A percentile compares a stretch with the other conserved stretches of the same genome.
Evolutionary conservation across 2,888 invertebrate species (phyloP).

Genomic region (Lepidonotus clava): DNA sequence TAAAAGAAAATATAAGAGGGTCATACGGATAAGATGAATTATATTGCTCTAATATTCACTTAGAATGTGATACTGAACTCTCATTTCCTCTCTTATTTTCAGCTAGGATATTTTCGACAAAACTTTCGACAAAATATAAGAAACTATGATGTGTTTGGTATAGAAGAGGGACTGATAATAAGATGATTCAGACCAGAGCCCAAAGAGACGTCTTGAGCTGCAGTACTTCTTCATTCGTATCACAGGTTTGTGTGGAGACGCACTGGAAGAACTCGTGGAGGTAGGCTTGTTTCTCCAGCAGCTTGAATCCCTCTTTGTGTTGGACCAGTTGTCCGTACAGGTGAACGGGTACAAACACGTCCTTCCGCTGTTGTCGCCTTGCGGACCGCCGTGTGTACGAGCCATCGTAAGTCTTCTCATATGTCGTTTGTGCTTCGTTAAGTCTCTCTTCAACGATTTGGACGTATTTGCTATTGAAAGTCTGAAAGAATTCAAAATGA

Average conservation of each 20-base stretch:
- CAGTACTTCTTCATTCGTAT: conserved; percentile 81
- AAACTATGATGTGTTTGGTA: too few species aligned
- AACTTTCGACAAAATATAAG: too few species aligned
- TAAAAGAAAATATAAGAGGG: too few species aligned
- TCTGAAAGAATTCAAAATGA: conserved; percentile 73
- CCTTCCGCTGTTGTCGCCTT: conserved; percentile 62
- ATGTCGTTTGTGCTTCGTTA: conserved; percentile 91
- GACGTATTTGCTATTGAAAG: conserved; percentile 86
- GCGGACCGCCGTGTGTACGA: conserved; percentile 75
- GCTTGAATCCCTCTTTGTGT: conserved; percentile 83
- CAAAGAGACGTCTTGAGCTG: conserved; percentile 93
- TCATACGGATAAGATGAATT: too few species aligned
- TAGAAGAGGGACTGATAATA: too few species aligned
- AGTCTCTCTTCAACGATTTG: conserved; percentile 93
- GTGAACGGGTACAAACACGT: conserved; percentile 86
- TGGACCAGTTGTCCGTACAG: conserved; percentile 91
- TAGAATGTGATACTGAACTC: too few species aligned
- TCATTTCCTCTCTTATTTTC: too few species aligned
- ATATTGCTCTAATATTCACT: too few species aligned
- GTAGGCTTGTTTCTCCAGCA: conserved; percentile 77
- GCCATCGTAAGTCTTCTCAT: conserved; percentile 88
- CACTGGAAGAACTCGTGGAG: conserved; percentile 75
- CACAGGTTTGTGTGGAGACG: conserved; percentile 71
- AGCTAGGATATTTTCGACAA: too few species aligned
- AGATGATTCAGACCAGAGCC: conserved; percentile 86